Base-by-base conservation (phyloP, 1,140 invertebrate genomes). In the Camponotus pennsylvanicus region DNA sequence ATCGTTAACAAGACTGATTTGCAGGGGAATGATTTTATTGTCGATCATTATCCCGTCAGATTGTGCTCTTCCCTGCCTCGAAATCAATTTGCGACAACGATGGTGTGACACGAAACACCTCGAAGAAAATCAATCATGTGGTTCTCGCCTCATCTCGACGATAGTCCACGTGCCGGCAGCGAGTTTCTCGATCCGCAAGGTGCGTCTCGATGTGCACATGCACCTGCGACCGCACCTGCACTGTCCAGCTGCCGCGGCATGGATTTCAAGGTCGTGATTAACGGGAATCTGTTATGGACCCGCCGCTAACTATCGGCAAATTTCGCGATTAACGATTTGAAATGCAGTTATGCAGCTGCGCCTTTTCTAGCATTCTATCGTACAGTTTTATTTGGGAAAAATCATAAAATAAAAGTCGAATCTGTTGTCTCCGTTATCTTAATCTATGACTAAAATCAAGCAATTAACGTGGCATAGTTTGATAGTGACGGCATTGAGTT, bases 221-320 rank as follows among this genome's bases (percentile, higher is more conserved):
- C 91, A 86, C 89, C 88, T 89, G 89, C 75, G 32, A 70, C 6
- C 59, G 75, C 92, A 93, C 89, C 91, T 92, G 89, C 89, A 87
- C 66, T 52, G 78, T 67, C 69, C 92, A 92, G 92, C 91, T 92
- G 92, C 88, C 69, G 55, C 79, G 49, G 13, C 59, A 49, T 75
- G 13, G 64, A 88, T 71, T 82, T 82, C 82, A 88, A 90, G 87
- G 88, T 89, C 83, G 69, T 21, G 32, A 13, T 86, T 90, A 89
- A 91, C 89, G 90, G 88, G 90, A 87, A 82, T 85, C 79, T 45
- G 37, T 27, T 34, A 15, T 57, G 63, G 45, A n/a, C 32, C 21
- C 73, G 61, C 42, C 21, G 34, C 18, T 32, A 37, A 67, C 40
- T 27, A 76, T 82, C 32, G 69, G 32, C 32, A 61, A 86, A 88